Conservation (phyloP, 2,113 vertebrate genomes). For the Accipiter cooperii region DNA sequence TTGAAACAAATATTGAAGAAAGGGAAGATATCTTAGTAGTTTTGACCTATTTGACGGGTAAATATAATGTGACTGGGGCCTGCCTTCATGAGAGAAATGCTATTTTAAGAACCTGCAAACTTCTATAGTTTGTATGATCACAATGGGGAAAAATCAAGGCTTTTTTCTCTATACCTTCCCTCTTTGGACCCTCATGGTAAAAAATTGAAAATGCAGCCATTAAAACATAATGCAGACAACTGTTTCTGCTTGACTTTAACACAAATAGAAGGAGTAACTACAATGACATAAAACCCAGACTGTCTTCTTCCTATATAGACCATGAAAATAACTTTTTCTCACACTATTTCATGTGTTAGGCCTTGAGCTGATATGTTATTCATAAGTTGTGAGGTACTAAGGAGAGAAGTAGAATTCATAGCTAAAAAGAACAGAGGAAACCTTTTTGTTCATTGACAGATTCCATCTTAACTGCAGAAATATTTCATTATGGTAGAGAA, state of each 20-base stretch:
- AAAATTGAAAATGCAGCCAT: background rate
- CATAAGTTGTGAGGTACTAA: fast-evolving
- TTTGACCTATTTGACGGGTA: background rate
- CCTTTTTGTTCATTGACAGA: background rate
- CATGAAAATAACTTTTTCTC: background rate
- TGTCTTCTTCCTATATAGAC: background rate
- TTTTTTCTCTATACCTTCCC: background rate
- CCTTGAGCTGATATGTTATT: background rate
- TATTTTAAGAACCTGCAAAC: background rate
- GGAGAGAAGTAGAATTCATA: background rate
- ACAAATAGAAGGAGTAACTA: background rate
- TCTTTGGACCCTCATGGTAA: background rate
- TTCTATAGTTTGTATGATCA: background rate
- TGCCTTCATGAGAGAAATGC: background rate
- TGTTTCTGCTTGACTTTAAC: background rate
- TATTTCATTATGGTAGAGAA: background rate
- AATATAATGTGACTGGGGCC: background rate
- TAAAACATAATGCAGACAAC: background rate
- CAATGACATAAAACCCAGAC: background rate
- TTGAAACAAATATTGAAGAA: background rate
- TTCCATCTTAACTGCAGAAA: background rate
- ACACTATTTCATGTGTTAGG: background rate
- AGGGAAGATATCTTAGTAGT: background rate
- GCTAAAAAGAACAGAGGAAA: background rate
- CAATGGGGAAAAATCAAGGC: background rate